phyloP scores from a whole-genome alignment of 1,140 invertebrate species.

The Leptinotarsa texana region DNA sequence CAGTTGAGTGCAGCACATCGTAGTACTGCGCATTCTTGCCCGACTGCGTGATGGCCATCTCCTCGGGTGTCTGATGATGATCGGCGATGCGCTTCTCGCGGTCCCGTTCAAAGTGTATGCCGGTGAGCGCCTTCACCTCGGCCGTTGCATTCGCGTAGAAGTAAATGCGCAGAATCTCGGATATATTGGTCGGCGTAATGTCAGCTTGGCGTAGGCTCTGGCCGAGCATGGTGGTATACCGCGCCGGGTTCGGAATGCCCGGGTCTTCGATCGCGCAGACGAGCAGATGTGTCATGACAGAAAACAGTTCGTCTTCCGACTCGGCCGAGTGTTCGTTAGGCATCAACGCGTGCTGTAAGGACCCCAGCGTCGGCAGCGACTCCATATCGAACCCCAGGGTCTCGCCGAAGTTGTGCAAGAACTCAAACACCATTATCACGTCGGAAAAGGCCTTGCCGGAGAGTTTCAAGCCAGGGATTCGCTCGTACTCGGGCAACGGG shows the following conservation, averaged over 20 bases:
- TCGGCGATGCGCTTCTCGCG: slow-evolving; percentile 76
- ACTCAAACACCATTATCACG: slow-evolving; percentile 92
- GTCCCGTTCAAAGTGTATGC: slow-evolving; percentile 75
- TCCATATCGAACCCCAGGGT: slow-evolving; percentile 92
- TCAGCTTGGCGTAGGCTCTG: slow-evolving; percentile 91
- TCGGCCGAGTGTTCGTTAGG: slow-evolving; percentile 73
- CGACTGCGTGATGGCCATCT: slow-evolving; percentile 63
- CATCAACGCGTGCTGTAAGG: slow-evolving; percentile 82
- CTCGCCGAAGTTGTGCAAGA: slow-evolving; percentile 93
- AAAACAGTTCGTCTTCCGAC: slow-evolving; percentile 84
- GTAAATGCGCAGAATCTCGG: slow-evolving; percentile 89
- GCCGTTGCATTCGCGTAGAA: slow-evolving; percentile 83
- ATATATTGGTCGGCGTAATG: slow-evolving; percentile 88
- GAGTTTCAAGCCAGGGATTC: slow-evolving; percentile 81
- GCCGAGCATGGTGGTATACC: slow-evolving; percentile 84
- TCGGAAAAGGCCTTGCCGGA: slow-evolving; percentile 88
- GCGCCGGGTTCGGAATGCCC: slow-evolving; percentile 85
- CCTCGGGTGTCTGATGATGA: slow-evolving; percentile 73
- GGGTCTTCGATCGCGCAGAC: slow-evolving; percentile 94
- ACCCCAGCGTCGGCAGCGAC: slow-evolving; percentile 81
- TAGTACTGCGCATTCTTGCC: slow-evolving; percentile 79
- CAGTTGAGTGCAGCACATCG: slow-evolving; percentile 73
- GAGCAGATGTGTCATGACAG: slow-evolving; percentile 85
- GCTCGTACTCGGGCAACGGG: slow-evolving; percentile 73
- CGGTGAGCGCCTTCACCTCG: slow-evolving; percentile 80